A percentile compares a stretch with the other conserved stretches of the same genome.
phyloP scores from a whole-genome alignment of 2,888 invertebrate species.

The Nomada ruficornis region DNA sequence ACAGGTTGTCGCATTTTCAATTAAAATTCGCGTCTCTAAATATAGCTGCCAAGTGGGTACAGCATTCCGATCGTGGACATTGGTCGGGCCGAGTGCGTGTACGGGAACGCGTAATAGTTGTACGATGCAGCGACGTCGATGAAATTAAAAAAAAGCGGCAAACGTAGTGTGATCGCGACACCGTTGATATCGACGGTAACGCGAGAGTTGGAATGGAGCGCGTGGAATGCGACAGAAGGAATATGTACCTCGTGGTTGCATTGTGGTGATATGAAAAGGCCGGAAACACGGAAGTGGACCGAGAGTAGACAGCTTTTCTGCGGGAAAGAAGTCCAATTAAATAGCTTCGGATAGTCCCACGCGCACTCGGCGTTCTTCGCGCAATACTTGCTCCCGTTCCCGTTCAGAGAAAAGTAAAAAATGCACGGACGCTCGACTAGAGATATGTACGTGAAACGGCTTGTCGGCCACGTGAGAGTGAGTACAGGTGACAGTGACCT shows the following conservation, averaged over 20 bases:
- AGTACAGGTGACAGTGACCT: constrained; percentile 66
- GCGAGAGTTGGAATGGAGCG: too few relatives aligned
- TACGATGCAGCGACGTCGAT: neutral
- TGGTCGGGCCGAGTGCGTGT: constrained; percentile 39
- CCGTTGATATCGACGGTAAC: neutral
- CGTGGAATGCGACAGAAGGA: neutral
- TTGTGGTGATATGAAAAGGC: neutral
- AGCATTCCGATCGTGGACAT: constrained; percentile 72
- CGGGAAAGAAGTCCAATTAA: constrained; percentile 19
- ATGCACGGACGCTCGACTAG: neutral
- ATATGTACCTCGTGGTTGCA: too few relatives aligned
- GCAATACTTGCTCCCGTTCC: constrained; percentile 6
- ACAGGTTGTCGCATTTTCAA: constrained; percentile 65
- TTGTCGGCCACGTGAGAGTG: constrained; percentile 55
- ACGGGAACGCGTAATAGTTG: constrained; percentile 14
- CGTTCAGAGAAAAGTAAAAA: neutral
- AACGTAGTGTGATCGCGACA: too few relatives aligned
- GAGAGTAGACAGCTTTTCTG: neutral
- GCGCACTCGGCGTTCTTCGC: constrained; percentile 23
- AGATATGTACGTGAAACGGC: constrained; percentile 4
- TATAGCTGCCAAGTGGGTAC: constrained; percentile 67
- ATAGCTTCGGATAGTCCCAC: constrained; percentile 20
- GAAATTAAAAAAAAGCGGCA: neutral
- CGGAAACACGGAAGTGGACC: constrained; percentile 26
- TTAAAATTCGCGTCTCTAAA: constrained; percentile 71